Evolutionary conservation across 2,797 vertebrate species (phyloP).

Genomic region (Acanthurus leucopareius): DNA sequence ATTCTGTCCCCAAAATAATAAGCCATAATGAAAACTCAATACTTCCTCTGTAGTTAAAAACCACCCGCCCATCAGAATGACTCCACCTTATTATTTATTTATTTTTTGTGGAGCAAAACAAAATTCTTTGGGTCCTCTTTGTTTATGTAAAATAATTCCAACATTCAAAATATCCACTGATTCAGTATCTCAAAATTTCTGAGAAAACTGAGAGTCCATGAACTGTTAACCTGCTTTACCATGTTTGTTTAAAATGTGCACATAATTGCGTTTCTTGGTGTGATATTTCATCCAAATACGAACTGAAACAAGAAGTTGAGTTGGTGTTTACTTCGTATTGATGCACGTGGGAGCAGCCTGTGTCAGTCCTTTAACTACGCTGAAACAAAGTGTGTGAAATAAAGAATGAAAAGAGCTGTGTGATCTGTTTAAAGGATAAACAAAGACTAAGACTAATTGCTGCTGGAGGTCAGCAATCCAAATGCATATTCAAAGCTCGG

Average conservation of each 20-base stretch:
- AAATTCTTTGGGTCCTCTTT: not conserved
- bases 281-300: not conserved
- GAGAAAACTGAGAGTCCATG: not conserved
- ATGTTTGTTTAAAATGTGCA: not conserved
- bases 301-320: constrained; percentile 5
- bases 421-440: constrained; percentile 82
- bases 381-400: constrained; percentile 56
- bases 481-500: constrained; percentile 81
- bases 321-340: not conserved
- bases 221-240: too few relatives aligned
- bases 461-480: constrained; percentile 85
- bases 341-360: not conserved
- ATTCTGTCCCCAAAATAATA: too few relatives aligned
- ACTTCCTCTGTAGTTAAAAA: not conserved
- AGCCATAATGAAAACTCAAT: not conserved
- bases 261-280: not conserved
- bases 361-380: not conserved
- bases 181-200: not conserved
- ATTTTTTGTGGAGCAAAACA: not conserved
- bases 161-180: too few relatives aligned
- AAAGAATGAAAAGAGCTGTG: constrained; percentile 64
- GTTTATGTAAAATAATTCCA: too few relatives aligned
- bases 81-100: not conserved
- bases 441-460: constrained; percentile 87
- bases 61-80: not conserved